phyloP scores from a whole-genome alignment of 1,140 invertebrate genomes.

The Idris sp. region DNA sequence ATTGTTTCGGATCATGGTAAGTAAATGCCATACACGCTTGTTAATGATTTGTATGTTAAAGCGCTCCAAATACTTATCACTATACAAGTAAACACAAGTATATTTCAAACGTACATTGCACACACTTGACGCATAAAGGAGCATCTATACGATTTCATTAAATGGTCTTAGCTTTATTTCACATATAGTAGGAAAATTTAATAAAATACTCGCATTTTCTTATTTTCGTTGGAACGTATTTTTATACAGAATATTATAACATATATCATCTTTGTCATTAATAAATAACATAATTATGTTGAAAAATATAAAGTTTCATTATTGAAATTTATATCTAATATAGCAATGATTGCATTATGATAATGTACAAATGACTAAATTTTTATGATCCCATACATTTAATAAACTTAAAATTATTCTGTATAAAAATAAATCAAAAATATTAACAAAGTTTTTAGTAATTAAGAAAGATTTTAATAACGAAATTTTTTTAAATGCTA shows the following conservation, averaged over 20 bases:
- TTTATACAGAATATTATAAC: conserved; percentile 37
- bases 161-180: conserved; percentile 35
- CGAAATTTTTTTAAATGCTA: conserved; percentile 1
- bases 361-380: conserved; percentile 37
- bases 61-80: conserved; percentile 42
- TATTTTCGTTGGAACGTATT: conserved; percentile 36
- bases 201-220: conserved; percentile 55
- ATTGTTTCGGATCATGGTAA: conserved; percentile 42
- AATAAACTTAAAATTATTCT: conserved; percentile 22
- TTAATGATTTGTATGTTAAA: conserved; percentile 57
- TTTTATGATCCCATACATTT: conserved; percentile 5
- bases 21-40: conserved; percentile 50
- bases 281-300: conserved; percentile 4
- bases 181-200: conserved; percentile 58
- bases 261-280: conserved; percentile 4
- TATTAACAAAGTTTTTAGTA: no score
- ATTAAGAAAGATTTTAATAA: background rate
- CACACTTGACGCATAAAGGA: conserved; percentile 22
- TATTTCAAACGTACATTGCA: conserved; percentile 31
- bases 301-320: conserved; percentile 20
- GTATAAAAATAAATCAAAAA: conserved; percentile 29
- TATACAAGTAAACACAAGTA: conserved; percentile 49
- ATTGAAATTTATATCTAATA: conserved; percentile 15
- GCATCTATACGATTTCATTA: conserved; percentile 26
- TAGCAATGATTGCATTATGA: conserved; percentile 14